These are phyloP conservation scores for Eupithecia insigniata DNA, from an alignment of 2,888 invertebrate genomes.

Conservation along the genomic window DNA sequence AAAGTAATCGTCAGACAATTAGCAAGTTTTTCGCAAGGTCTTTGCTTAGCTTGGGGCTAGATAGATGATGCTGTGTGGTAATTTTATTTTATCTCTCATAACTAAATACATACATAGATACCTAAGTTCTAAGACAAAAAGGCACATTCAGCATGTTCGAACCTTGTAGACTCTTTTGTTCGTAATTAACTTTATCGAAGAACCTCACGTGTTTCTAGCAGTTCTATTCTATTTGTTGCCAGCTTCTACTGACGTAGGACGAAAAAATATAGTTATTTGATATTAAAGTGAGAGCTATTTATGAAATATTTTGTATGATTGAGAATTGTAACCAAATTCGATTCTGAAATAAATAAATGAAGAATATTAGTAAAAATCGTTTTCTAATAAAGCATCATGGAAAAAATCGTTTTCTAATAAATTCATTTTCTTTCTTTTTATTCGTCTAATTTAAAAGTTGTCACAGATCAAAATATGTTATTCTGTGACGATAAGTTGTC, in stretches of 20 bases:
- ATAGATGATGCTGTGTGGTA: too few species aligned
- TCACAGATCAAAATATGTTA: too few species aligned
- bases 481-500: too few species aligned
- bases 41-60: too few species aligned
- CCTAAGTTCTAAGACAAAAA: background rate
- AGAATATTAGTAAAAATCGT: too few species aligned
- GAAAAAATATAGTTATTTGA: conserved; percentile 1
- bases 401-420: too few species aligned
- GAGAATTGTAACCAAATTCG: background rate
- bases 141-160: background rate
- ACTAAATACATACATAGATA: too few species aligned
- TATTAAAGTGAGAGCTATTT: conserved; percentile 3
- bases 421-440: too few species aligned
- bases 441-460: too few species aligned
- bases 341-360: background rate
- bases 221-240: conserved; percentile 24
- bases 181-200: conserved; percentile 51
- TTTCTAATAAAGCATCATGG: too few species aligned
- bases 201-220: conserved; percentile 46
- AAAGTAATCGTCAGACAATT: background rate
- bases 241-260: conserved; percentile 1
- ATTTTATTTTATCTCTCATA: too few species aligned
- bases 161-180: background rate
- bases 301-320: background rate
- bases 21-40: background rate